These are phyloP conservation scores for Colletes collaris DNA, from an alignment of 2,888 invertebrate genomes.

Conservation along the genomic window DNA sequence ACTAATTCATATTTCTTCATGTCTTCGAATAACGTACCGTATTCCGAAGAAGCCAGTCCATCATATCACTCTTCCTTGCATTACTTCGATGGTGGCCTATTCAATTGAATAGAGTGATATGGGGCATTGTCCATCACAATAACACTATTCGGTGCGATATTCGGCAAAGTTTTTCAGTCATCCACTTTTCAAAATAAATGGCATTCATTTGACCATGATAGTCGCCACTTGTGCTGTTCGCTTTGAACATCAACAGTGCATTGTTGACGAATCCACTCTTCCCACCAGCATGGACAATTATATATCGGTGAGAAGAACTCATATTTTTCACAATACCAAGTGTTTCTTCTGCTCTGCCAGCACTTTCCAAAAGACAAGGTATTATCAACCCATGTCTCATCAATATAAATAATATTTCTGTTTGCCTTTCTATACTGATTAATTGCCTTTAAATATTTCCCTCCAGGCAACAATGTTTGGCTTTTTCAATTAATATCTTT, in stretches of 20 bases:
- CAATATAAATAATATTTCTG: not conserved
- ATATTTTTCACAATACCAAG: not conserved
- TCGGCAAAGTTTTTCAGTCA: no score
- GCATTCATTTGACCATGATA: not conserved
- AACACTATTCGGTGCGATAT: no score
- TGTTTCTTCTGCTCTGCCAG: not conserved
- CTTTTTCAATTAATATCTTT: not conserved
- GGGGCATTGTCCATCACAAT: not conserved
- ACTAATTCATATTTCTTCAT: not conserved
- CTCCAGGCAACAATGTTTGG: not conserved
- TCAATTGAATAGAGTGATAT: no score
- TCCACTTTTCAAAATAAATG: not conserved
- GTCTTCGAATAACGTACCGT: not conserved
- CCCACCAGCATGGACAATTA: not conserved
- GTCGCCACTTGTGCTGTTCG: not conserved
- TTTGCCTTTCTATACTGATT: not conserved
- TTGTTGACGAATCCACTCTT: not conserved
- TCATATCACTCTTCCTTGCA: no score
- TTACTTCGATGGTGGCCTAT: no score
- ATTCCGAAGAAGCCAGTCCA: not conserved
- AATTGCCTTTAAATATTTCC: not conserved
- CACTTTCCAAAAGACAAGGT: not conserved
- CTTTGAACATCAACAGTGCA: not conserved
- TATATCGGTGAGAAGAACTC: not conserved
- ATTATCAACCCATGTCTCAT: not conserved